Percentiles rank a stretch among this genome's conserved stretches.
These are phyloP conservation scores for Pagrus major DNA, from an alignment of 2,113 vertebrate species.

Conservation along the genomic window DNA sequence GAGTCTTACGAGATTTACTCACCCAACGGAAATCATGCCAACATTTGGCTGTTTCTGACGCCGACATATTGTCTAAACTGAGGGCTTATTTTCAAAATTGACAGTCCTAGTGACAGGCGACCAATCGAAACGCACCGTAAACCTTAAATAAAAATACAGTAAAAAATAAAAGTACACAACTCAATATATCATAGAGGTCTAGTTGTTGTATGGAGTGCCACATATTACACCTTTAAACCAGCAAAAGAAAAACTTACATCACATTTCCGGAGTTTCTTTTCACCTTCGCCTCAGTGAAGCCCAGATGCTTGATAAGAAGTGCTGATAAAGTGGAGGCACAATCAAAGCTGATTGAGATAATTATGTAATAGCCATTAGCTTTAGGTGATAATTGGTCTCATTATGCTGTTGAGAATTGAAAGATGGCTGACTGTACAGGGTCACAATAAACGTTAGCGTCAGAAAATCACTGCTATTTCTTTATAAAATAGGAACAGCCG, in stretches of 20 bases:
- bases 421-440: conserved; percentile 23
- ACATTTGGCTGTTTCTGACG: too few relatives aligned
- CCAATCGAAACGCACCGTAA: too few relatives aligned
- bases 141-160: too few relatives aligned
- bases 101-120: too few relatives aligned
- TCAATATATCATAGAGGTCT: too few relatives aligned
- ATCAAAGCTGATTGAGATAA: conserved; percentile 71
- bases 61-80: too few relatives aligned
- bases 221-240: too few relatives aligned
- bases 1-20: too few relatives aligned
- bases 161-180: too few relatives aligned
- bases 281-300: conserved; percentile 27
- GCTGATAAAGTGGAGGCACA: conserved; percentile 57
- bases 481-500: not conserved
- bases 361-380: conserved; percentile 61
- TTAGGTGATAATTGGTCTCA: conserved; percentile 56
- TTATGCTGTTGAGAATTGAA: conserved; percentile 63
- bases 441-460: conserved; percentile 30
- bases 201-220: too few relatives aligned
- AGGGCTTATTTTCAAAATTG: too few relatives aligned
- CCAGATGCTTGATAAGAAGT: conserved; percentile 7
- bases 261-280: conserved; percentile 19
- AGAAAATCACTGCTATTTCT: conserved; percentile 20
- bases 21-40: too few relatives aligned
- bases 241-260: not conserved